Evolutionary conservation across 2,888 invertebrate genomes (phyloP).

Genomic region (Pseudoips prasinana): DNA sequence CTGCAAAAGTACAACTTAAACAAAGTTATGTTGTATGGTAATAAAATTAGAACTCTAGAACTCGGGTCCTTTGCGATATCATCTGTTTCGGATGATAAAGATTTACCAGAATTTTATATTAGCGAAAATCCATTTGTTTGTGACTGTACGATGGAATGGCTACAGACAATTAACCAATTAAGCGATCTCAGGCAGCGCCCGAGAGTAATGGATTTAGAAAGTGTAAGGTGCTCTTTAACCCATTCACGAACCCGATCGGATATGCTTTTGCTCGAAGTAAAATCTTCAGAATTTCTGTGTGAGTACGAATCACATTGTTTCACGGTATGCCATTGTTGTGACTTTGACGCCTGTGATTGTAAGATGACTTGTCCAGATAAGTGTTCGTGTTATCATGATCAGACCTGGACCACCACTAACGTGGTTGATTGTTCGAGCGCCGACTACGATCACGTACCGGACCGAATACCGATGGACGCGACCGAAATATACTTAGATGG

Average conservation of each 20-base stretch:
- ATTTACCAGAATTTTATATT: constrained; percentile 89
- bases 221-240: constrained; percentile 88
- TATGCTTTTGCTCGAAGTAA: constrained; percentile 84
- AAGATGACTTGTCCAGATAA: constrained; percentile 94
- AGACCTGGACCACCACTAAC: constrained; percentile 90
- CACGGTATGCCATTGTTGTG: constrained; percentile 93
- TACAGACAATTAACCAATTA: constrained; percentile 89
- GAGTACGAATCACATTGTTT: constrained; percentile 92
- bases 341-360: constrained; percentile 95
- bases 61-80: constrained; percentile 87
- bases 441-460: constrained; percentile 88
- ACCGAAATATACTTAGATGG: constrained; percentile 94
- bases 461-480: constrained; percentile 93
- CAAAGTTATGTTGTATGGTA: constrained; percentile 89
- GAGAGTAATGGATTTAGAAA: constrained; percentile 89
- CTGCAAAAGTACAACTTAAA: constrained; percentile 86
- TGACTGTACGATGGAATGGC: constrained; percentile 94
- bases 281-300: constrained; percentile 90
- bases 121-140: constrained; percentile 92
- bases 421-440: constrained; percentile 91
- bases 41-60: constrained; percentile 87
- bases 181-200: constrained; percentile 88
- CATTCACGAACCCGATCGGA: constrained; percentile 84
- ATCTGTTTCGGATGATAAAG: constrained; percentile 84
- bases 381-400: constrained; percentile 94